phyloP scores from a whole-genome alignment of 2,888 invertebrate species.

The Scotopteryx bipunctaria region DNA sequence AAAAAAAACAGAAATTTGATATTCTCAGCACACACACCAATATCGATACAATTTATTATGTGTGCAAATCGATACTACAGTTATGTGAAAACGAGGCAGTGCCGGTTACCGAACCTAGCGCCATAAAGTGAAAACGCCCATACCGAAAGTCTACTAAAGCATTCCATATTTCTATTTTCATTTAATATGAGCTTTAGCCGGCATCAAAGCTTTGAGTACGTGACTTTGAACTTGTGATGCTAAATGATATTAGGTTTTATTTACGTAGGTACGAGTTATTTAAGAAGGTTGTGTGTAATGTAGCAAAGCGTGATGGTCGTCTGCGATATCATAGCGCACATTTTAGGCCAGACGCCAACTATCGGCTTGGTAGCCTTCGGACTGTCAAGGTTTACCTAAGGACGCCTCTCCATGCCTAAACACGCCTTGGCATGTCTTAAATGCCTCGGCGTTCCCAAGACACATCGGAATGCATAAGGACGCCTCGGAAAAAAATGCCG shows the following conservation, averaged over 20 bases:
- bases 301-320: background rate
- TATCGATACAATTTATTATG: conserved; percentile 41
- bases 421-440: too few species aligned
- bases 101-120: conserved; percentile 45
- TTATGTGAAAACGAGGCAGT: conserved; percentile 50
- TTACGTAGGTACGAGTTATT: background rate
- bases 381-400: too few species aligned
- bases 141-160: conserved; percentile 44
- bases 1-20: conserved; percentile 27
- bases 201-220: conserved; percentile 20
- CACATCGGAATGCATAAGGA: too few species aligned
- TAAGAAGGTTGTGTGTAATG: background rate
- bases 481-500: too few species aligned
- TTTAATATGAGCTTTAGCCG: conserved; percentile 40
- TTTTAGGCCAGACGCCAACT: background rate
- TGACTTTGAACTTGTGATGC: conserved; percentile 16
- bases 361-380: too few species aligned
- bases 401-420: too few species aligned
- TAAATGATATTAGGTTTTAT: conserved; percentile 8
- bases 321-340: too few species aligned
- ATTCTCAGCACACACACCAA: conserved; percentile 34
- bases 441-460: too few species aligned
- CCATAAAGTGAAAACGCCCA: conserved; percentile 52
- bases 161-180: conserved; percentile 50
- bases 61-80: conserved; percentile 39